phyloP scores from a whole-genome alignment of 2,888 invertebrate genomes.

The Spodoptera exigua region DNA sequence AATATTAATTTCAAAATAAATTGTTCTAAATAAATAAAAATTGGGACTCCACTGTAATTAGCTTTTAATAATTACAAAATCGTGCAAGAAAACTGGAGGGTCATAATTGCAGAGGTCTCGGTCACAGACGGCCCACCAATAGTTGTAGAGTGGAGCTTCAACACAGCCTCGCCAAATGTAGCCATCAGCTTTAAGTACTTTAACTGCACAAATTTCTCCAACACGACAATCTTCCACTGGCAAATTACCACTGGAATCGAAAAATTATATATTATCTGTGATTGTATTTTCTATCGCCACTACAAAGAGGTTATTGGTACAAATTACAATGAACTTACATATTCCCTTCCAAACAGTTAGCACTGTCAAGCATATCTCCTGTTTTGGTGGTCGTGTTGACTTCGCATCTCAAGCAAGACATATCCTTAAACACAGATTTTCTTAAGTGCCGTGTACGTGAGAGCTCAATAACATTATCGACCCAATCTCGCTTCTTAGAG shows the following conservation, averaged over 20 bases:
- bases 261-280: too few species aligned
- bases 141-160: slow-evolving; percentile 74
- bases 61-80: slow-evolving; percentile 51
- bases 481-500: slow-evolving; percentile 73
- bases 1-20: too few species aligned
- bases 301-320: background rate
- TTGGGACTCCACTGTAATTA: background rate
- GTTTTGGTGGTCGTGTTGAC: slow-evolving; percentile 67
- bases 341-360: slow-evolving; percentile 77
- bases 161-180: slow-evolving; percentile 82
- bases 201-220: slow-evolving; percentile 78
- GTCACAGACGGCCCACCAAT: slow-evolving; percentile 77
- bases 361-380: slow-evolving; percentile 62
- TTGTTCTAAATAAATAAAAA: too few species aligned
- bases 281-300: too few species aligned
- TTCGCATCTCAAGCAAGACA: slow-evolving; percentile 80
- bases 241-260: slow-evolving; percentile 67
- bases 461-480: slow-evolving; percentile 77
- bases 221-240: slow-evolving; percentile 69
- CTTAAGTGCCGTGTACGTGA: slow-evolving; percentile 73
- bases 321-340: slow-evolving; percentile 67
- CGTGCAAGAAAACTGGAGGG: slow-evolving; percentile 66
- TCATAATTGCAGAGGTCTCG: slow-evolving; percentile 77
- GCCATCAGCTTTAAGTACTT: slow-evolving; percentile 69
- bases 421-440: slow-evolving; percentile 74